Base-by-base conservation (phyloP, 2,113 vertebrate genomes). In the Psephotus haematonotus region DNA sequence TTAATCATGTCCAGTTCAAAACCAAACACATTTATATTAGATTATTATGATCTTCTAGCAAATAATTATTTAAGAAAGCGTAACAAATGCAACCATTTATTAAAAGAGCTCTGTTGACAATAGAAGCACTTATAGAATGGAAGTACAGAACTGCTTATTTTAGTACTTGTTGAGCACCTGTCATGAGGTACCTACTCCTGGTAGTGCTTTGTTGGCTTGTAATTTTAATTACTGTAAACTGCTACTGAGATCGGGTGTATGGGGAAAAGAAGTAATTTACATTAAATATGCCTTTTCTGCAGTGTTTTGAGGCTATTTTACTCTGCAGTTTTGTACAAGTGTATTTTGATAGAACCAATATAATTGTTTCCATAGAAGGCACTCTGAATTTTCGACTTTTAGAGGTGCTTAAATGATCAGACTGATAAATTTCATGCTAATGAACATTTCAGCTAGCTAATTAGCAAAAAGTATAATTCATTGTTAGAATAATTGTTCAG, bases 11-110 rank as follows among this genome's bases (percentile, higher is more conserved):
- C 59, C 1, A 4, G 71, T 90, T 94, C 52, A 89, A 93, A 92
- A 82, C 9, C 33, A 72, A 86, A 72, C 70, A 86, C 35, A 20
- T 85, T 94, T 93, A 96, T 88, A 92, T 84, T 94, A 91, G 83
- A 62, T 67, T 28, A 89, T 92, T 87, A 69, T 80, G 14, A 81
- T 92, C 31, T 39, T 65, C n/a, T 86, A 78, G 33, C 7, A 90
- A 88, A 74, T 53, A 80, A 69, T 83, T 90, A 90, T 59, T 88
- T 86, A 88, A 74, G 53, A 93, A 77, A 74, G 49, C 7, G 12
- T 75, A 87, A 65, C 6, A 90, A 94, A 92, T 88, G 47, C 15
- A 77, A n/a, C 14, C n/a, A 33, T 84, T 84, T 86, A 79, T 91
- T 94, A 86, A 52, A 78, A 76, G 41, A 81, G 37, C 2, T 0